Conservation (phyloP, 2,113 vertebrate species). For the Hepsetus odoe region DNA sequence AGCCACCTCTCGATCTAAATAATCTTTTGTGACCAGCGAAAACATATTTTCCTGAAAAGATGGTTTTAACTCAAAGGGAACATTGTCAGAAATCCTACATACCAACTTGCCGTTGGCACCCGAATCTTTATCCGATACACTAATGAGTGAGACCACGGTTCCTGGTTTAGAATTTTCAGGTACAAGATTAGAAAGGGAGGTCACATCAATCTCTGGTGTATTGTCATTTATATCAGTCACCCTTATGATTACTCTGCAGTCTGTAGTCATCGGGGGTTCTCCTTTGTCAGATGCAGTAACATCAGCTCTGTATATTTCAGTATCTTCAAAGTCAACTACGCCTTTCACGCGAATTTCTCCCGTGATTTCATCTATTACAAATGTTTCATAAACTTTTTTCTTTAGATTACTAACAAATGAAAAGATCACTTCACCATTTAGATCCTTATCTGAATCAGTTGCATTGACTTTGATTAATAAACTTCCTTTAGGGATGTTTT, state of each 20-base stretch:
- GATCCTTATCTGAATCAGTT: constrained; percentile 45
- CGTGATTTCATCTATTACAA: constrained; percentile 40
- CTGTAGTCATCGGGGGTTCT: constrained; percentile 25
- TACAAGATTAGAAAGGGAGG: constrained; percentile 24
- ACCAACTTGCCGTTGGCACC: constrained; percentile 62
- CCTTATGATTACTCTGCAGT: constrained; percentile 28
- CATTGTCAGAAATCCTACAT: constrained; percentile 49
- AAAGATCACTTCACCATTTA: constrained; percentile 45
- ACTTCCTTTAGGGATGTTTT: constrained; percentile 36
- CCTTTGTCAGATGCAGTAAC: constrained; percentile 32
- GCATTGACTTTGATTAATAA: constrained; percentile 40
- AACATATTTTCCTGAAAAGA: constrained; percentile 64
- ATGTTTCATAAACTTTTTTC: constrained; percentile 8
- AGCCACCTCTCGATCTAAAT: constrained; percentile 58
- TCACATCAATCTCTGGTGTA: constrained; percentile 37
- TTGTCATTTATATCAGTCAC: constrained; percentile 42
- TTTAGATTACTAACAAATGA: constrained; percentile 11
- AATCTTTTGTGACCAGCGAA: constrained; percentile 52
- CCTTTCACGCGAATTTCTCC: constrained; percentile 45
- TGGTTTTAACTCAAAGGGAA: constrained; percentile 62
- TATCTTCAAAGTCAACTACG: constrained; percentile 37
- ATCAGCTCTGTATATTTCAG: constrained; percentile 40
- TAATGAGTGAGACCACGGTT: constrained; percentile 55
- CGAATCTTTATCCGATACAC: constrained; percentile 62
- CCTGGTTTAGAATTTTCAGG: constrained; percentile 41